Base-by-base conservation (phyloP, 2,797 vertebrate genomes). In the Fistularia tabacaria region DNA sequence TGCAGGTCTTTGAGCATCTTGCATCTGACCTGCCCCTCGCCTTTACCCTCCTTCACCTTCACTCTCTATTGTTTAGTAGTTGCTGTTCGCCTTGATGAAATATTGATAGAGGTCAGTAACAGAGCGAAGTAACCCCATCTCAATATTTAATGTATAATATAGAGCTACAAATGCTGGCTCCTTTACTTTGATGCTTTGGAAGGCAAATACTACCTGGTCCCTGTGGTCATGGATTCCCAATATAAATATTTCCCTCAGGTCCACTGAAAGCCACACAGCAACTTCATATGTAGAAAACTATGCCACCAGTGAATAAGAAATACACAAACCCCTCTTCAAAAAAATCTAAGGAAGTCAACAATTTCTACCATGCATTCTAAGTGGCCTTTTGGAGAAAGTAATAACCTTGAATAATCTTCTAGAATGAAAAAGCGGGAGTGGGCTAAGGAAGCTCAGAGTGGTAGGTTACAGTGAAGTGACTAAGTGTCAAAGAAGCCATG, bases 61-160 rank as follows among this genome's bases (percentile, higher is more conserved):
- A 52, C 46, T 46, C 65, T 71, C 63, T 53, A 74, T 78, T 86
- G 80, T 87, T 88, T 87, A 84, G 81, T 76, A 76, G 79, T 77
- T 80, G 67, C 73, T 66, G 57, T 82, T 85, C 73, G 11, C 73
- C 1, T 50, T 38, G 0, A 83, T 89, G 59, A 79, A 87, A 75
- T 87, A 86, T 88, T 86, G 60, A 88, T 81, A 69, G 74, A 74
- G 83, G 85, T 85, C 80, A 85, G 74, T 13, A 46, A 58, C 60
- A 59, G 76, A 82, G 73, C 65, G 79, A 72, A 81, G 81, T 76
- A 73, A 56, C 75, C 81, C 75, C 70, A 67, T 81, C 77, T 89
- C 79, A 82, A 85, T 87, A 78, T 88, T 86, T 89, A 80, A 88
- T 87, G 73, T 85, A 86, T 84, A 85, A 88, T 87, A 87, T 83